phyloP scores from a whole-genome alignment of 2,113 vertebrate species.

The Carlito syrichta region DNA sequence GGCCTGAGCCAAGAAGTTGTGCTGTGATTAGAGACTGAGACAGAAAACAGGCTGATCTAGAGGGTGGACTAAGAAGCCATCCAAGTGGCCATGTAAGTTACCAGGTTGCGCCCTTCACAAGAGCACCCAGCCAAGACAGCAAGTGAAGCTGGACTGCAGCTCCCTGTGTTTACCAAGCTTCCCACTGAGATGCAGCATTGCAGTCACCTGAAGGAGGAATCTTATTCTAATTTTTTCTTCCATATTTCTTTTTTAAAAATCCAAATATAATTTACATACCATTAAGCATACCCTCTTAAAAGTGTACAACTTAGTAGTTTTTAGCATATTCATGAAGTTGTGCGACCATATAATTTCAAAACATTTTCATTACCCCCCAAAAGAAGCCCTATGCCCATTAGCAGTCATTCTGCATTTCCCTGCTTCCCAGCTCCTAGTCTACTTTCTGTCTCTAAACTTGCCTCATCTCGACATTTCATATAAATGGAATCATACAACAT shows the following conservation, averaged over 20 bases:
- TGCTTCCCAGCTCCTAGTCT: neutral
- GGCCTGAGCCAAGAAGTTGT: neutral
- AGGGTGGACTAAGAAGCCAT: neutral
- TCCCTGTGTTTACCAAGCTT: neutral
- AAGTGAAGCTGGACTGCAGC: neutral
- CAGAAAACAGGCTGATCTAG: neutral
- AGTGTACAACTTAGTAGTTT: neutral
- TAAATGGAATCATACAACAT: neutral
- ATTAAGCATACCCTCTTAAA: neutral
- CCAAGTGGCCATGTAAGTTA: neutral
- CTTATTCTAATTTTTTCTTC: neutral
- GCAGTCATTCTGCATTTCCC: neutral
- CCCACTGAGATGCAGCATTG: neutral
- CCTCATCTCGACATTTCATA: neutral
- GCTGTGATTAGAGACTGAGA: neutral
- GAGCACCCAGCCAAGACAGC: neutral
- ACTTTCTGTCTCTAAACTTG: neutral
- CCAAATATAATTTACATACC: neutral
- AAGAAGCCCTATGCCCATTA: neutral
- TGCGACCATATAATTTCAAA: neutral
- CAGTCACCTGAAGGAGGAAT: neutral
- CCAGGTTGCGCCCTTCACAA: neutral
- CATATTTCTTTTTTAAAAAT: neutral
- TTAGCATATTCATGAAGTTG: neutral
- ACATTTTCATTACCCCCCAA: neutral